phyloP scores from a whole-genome alignment of 2,113 vertebrate species.

The Coracopsis vasa region DNA sequence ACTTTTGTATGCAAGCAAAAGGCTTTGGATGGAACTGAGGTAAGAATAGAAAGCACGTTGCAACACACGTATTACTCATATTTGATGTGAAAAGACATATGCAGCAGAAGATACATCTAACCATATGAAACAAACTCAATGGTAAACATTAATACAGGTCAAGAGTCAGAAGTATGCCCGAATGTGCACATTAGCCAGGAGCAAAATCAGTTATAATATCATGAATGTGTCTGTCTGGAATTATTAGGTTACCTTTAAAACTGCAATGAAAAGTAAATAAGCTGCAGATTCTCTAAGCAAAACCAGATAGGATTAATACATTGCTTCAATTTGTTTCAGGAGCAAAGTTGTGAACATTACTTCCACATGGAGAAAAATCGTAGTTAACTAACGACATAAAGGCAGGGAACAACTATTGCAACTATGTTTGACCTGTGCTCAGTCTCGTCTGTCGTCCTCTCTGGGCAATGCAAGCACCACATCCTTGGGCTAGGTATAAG shows the following conservation, averaged over 20 bases:
- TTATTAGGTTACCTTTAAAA: background rate
- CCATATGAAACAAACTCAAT: background rate
- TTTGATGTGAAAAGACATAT: background rate
- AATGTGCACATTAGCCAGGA: background rate
- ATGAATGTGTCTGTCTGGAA: background rate
- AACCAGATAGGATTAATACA: background rate
- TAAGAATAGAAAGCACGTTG: background rate
- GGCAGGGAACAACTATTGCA: background rate
- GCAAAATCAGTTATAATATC: background rate
- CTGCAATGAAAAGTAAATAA: background rate
- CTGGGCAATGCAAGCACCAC: background rate
- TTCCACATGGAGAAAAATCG: background rate
- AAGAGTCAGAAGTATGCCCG: background rate
- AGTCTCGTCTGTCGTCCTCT: background rate
- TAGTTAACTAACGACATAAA: background rate
- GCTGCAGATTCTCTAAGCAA: background rate
- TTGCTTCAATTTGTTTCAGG: background rate
- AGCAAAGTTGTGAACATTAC: background rate
- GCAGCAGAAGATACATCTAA: background rate
- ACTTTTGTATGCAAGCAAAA: background rate
- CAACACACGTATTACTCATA: background rate
- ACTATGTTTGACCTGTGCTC: background rate
- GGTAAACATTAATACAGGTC: background rate
- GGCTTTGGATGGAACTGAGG: background rate
- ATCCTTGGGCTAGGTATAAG: background rate